Evolutionary conservation across 1,140 invertebrate genomes (phyloP), one percentile per base, ranked within the genome.

Genomic region (Brachionus angularis): DNA sequence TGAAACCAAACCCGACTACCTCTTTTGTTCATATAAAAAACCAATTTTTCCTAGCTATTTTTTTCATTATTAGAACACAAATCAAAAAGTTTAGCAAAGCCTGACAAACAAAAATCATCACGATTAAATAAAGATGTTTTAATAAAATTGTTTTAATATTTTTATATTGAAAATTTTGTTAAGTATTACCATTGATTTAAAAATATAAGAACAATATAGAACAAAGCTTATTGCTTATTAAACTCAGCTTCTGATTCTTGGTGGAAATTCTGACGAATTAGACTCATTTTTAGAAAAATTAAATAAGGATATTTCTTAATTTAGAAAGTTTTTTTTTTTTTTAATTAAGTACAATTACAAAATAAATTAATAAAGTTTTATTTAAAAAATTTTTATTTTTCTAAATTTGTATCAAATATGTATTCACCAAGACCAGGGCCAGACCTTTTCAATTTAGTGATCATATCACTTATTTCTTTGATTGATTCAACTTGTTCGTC

Each of bases 221-320:
- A 93, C 91, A 84, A 91, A 82, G 81, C 93, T 93, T 75, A 94
- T 81, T 93, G 91, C 62, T 88, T 86, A 78, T 93, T 93, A 36
- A 93, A 84, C 8, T 83, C 86, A 27, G 84, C 84, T 80, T 93
- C 90, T 75, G 86, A 87, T 67, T 89, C 88, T 46, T 84, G 79
- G 73, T 86, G 83, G 78, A 86, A 92, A 81, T 91, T 91, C 79
- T 91, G 89, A 23, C 88, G 83, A 55, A 79, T 73, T 73, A 36
- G 46, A 29, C 34, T 73, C 61, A 71, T 58, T 58, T 36, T 58
- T 49, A 3, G n/a, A n/a, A n/a, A n/a, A n/a, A n/a, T n/a, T n/a
- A n/a, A n/a, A n/a, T n/a, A n/a, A n/a, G n/a, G n/a, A n/a, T n/a
- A n/a, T n/a, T n/a, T n/a, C n/a, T n/a, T n/a, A n/a, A n/a, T n/a